Evolutionary conservation across 2,888 invertebrate species (phyloP).

Genomic region (Mesorhabditis belari): DNA sequence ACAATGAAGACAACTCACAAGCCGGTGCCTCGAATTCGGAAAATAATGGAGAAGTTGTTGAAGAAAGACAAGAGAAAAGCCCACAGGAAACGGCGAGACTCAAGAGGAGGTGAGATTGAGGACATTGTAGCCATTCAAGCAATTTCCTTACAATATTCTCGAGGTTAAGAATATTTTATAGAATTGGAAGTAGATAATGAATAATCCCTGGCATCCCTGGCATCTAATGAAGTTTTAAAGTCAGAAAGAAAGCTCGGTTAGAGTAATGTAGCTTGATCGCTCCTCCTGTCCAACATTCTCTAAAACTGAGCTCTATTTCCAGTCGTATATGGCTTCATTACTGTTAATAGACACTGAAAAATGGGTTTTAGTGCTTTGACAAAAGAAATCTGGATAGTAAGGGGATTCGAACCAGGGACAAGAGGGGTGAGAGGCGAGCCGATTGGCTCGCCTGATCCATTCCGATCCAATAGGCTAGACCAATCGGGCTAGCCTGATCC

Average conservation of each 20-base stretch:
- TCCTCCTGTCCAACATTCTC: no score
- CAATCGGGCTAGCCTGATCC: no score
- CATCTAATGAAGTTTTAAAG: not conserved
- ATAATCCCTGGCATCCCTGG: not conserved
- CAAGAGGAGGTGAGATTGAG: slow-evolving; percentile 28
- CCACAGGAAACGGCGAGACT: slow-evolving; percentile 36
- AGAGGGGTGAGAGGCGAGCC: not conserved
- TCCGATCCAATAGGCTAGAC: no score
- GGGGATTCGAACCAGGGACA: no score
- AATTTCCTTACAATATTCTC: not conserved
- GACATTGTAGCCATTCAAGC: not conserved
- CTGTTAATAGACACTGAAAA: no score
- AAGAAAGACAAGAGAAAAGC: slow-evolving; percentile 24
- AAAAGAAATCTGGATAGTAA: not conserved
- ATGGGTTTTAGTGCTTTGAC: no score
- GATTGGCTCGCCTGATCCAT: no score
- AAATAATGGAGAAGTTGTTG: not conserved
- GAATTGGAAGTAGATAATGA: not conserved
- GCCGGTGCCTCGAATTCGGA: not conserved
- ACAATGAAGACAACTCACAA: no score
- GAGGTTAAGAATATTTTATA: not conserved
- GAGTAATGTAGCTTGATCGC: no score
- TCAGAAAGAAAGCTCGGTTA: no score
- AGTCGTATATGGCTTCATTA: no score
- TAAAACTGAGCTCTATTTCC: no score